Base-by-base conservation (phyloP, 2,797 vertebrate genomes). In the Scolopax rusticola region DNA sequence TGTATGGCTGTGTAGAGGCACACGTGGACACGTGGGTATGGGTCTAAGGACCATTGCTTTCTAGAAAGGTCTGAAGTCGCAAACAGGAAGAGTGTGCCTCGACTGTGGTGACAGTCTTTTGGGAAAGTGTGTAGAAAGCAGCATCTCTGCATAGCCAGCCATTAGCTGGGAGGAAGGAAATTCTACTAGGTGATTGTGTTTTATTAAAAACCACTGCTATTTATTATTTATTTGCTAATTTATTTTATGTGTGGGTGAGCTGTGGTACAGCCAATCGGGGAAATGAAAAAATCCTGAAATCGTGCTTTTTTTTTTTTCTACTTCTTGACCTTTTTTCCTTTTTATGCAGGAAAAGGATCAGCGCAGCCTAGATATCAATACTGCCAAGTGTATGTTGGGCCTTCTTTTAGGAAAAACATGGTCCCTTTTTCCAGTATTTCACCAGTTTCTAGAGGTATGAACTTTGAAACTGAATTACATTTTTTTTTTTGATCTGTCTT, bases 301-400 rank as follows among this genome's bases (percentile, higher is more conserved):
- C 36, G 19, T 57, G 48, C 6, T 50, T 56, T 96, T 43, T 43
- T 43, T 94, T 94, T 71, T 96, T 94, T 95, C 67, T 96, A 16
- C 67, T 97, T 89, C 83, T 81, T 90, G 74, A 76, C 17, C 36
- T 96, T 94, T 38, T 53, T 95, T 97, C 6, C 60, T 97, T 94
- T 97, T 95, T 97, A 57, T 97, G 96, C 98, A 99, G 99, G 99
- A 99, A 98, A 99, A 99, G 97, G 99, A 99, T 98, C 99, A 99
- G 97, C 99, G 99, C 98, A 99, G 99, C 98, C 98, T 99, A 98
- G 99, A 99, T 98, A 99, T 99, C 96, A 99, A 99, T 98, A 99
- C 99, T 97, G 99, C 99, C 97, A 99, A 99, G 96, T 99, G 99
- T 95, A 99, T 99, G 99, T 97, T 99, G 98, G 99, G 99, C 91